Base-by-base conservation (phyloP, 1,140 invertebrate species). In the Odontomachus brunneus region DNA sequence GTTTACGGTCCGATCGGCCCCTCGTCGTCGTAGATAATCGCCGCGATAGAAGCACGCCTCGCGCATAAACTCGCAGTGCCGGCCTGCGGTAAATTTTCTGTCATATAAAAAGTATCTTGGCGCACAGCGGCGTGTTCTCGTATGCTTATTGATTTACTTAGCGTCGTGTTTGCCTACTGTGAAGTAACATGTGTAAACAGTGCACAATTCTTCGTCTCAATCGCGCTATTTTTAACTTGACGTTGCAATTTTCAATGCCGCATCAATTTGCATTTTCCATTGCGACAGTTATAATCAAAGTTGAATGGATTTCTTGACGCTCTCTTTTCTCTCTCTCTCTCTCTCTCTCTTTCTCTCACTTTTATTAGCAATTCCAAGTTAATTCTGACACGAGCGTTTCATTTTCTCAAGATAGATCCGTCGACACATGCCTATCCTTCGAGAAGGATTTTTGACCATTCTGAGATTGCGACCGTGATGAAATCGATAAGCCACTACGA, bases 1-100 rank as follows among this genome's bases (percentile, higher is more conserved):
- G 86, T 88, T 88, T 67, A 88, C 82, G 86, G 82, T 87, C 60
- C 65, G 22, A 71, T 88, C 82, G 48, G 59, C 48, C 49, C 55
- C 66, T 62, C 62, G 24, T 19, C 78, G 29, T 65, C 49, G 60
- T 22, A 53, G 73, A 57, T 67, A 80, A 87, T 81, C 69, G 69
- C 53, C 26, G 72, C 82, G 57, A 69, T 53, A 84, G 62, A 67
- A 78, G 74, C 63, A n/a, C n/a, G n/a, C 12, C 38, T 82, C 24
- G 38, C 48, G 51, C n/a, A 76, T 82, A 63, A 82, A 76, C 48
- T 78, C 19, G 15, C 38, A 69, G 66, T 57, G 24, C n/a, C 57
- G 22, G 51, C n/a, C n/a, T 44, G 17, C 22, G n/a, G 48, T 57
- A 17, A 44, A 71, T 80, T 71, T 59, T 80, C 33, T 57, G 22